Base-by-base conservation (phyloP, 2,888 invertebrate species). In the Sinelater perroti region DNA sequence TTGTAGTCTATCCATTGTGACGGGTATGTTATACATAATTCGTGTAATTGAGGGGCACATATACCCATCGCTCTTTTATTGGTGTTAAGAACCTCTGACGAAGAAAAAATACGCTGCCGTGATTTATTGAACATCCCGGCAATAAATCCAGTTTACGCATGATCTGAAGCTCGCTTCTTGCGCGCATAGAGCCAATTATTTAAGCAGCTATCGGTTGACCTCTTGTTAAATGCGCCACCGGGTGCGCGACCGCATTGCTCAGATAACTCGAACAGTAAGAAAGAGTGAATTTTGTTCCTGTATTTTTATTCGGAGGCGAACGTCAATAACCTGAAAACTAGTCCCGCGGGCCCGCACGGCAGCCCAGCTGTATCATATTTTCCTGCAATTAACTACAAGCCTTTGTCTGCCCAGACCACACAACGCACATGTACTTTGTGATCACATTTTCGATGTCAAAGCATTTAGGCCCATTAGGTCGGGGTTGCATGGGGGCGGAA, bases 311-410 rank as follows among this genome's bases (percentile, higher is more conserved):
- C 45, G 20, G 26, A 44, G 16, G 17, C 13, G 24, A 50, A 45
- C 50, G 50, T 51, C 45, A 56, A 56, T 56, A 56, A 51, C 56
- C 50, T 45, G 42, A 45, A 56, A 56, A 51, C 50, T 56, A 45
- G 45, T 35, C 42, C 51, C 36, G 44, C 44, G 51, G 49, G 50
- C 51, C 40, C 36, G 11, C 45, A 10, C 49, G 45, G 45, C 44
- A 44, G 26, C 56, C 50, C 56, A 51, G 56, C 56, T 51, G 56
- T 56, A 56, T 56, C 56, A 56, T 56, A 56, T 56, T 56, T 56
- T 56, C 56, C 56, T 36, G 56, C 56, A 56, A 56, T 56, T 56
- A 56, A 56, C 50, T 56, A 35, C 36, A 42, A 40, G 33, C 51
- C 56, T 56, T 56, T 56, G 51, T 56, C 56, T 44, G 45, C 26